Evolutionary conservation across 2,888 invertebrate species (phyloP).

Genomic region (Xanthostigma xanthostigma): DNA sequence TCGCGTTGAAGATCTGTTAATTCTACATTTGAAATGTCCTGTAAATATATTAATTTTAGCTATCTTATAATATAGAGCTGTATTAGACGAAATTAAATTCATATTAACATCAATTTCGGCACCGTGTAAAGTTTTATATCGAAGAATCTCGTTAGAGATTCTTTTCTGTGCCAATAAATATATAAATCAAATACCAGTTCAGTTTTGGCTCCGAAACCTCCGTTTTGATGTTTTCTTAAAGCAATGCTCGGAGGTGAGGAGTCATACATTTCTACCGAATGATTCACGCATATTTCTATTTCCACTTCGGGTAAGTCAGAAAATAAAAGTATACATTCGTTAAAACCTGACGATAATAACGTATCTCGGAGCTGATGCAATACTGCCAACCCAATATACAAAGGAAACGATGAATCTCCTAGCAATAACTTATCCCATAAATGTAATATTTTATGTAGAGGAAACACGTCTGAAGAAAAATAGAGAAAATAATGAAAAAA

Average conservation of each 20-base stretch:
- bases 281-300: constrained; percentile 81
- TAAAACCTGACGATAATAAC: constrained; percentile 81
- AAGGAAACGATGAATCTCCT: constrained; percentile 83
- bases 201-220: constrained; percentile 13
- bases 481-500: constrained; percentile 7
- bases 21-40: constrained; percentile 57
- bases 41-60: constrained; percentile 14
- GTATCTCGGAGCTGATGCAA: constrained; percentile 74
- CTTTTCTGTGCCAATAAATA: too few relatives aligned
- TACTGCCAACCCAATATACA: constrained; percentile 89
- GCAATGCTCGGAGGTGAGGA: constrained; percentile 80
- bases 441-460: constrained; percentile 92
- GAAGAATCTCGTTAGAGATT: too few relatives aligned
- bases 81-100: neutral
- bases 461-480: constrained; percentile 76
- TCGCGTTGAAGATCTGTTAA: constrained; percentile 56
- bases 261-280: constrained; percentile 73
- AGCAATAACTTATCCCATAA: constrained; percentile 93
- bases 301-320: constrained; percentile 98
- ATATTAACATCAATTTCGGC: neutral
- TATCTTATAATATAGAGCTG: neutral
- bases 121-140: too few relatives aligned
- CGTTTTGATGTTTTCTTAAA: constrained; percentile 59
- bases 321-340: constrained; percentile 94
- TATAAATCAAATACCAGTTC: constrained; percentile 15